A percentile compares a stretch with the other conserved stretches of the same genome.
These are phyloP conservation scores for Microchrysa polita DNA, from an alignment of 2,888 invertebrate genomes.

Conservation along the genomic window DNA sequence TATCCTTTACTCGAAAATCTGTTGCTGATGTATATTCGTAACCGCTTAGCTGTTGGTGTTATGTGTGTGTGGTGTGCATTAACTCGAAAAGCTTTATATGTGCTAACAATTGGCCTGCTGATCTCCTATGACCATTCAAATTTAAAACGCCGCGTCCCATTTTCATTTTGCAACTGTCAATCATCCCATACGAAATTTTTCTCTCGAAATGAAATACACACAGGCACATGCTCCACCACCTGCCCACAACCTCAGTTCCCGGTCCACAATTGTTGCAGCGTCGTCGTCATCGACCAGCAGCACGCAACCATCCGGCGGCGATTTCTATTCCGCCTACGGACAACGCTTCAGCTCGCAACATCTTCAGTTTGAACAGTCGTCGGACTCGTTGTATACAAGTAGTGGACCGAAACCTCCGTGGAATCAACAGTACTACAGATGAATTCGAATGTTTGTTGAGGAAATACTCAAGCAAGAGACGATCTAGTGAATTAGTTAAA, in stretches of 20 bases:
- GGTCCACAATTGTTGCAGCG: constrained; percentile 64
- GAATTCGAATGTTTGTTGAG: constrained; percentile 51
- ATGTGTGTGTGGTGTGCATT: no score
- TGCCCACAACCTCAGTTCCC: constrained; percentile 46
- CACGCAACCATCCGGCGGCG: constrained; percentile 51
- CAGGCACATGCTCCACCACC: constrained; percentile 20
- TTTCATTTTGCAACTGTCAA: no score
- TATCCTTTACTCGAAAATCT: no score
- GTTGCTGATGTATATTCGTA: no score
- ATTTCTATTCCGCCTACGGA: constrained; percentile 57
- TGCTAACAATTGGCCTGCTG: no score
- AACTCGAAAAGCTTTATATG: no score
- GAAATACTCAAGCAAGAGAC: constrained; percentile 51
- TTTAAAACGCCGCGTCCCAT: no score
- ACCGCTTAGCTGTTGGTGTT: no score
- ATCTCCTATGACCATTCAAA: no score
- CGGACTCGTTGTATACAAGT: constrained; percentile 4
- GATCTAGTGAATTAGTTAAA: constrained; percentile 31
- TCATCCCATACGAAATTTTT: no score
- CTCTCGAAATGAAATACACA: neutral
- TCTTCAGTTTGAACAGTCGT: constrained; percentile 44
- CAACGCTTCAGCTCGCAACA: constrained; percentile 49
- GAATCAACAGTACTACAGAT: constrained; percentile 52
- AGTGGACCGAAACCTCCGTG: constrained; percentile 46
- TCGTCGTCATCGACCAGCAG: constrained; percentile 61